Percentiles rank a stretch among this genome's conserved stretches.
Evolutionary conservation across 2,888 invertebrate genomes (phyloP).

Genomic region (Tolmerus cingulatus): DNA sequence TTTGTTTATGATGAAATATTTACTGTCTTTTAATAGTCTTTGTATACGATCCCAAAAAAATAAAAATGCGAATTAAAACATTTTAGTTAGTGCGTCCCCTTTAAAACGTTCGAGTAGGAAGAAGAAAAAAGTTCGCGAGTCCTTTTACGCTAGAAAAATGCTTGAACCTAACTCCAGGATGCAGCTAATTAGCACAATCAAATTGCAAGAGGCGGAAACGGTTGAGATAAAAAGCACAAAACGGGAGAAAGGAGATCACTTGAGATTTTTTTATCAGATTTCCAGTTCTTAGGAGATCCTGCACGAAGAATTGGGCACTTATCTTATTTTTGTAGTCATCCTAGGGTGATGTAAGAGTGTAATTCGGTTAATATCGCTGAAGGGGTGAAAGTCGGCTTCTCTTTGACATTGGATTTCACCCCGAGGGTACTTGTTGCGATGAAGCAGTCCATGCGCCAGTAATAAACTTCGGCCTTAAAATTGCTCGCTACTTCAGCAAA

Average conservation of each 20-base stretch:
- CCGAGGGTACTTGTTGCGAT: slow-evolving; percentile 20
- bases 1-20: not conserved
- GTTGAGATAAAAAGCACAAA: slow-evolving; percentile 43
- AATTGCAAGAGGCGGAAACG: slow-evolving; percentile 45
- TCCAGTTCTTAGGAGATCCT: not conserved
- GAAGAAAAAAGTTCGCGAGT: not conserved
- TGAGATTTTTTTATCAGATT: slow-evolving; percentile 2
- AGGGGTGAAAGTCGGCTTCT: slow-evolving; percentile 47
- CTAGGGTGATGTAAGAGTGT: slow-evolving; percentile 39
- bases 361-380: slow-evolving; percentile 47
- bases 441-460: not conserved
- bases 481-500: slow-evolving; percentile 15
- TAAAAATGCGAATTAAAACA: not conserved
- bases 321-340: slow-evolving; percentile 26
- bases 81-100: not conserved
- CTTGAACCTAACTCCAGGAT: not conserved
- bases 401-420: slow-evolving; percentile 33
- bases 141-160: not conserved
- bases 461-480: slow-evolving; percentile 13
- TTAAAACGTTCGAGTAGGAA: not conserved
- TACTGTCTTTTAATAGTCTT: not conserved
- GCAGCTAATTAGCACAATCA: slow-evolving; percentile 45
- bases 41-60: not conserved
- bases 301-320: slow-evolving; percentile 24
- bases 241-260: slow-evolving; percentile 44